Evolutionary conservation across 2,797 vertebrate genomes (phyloP).

Genomic region (Huso huso): DNA sequence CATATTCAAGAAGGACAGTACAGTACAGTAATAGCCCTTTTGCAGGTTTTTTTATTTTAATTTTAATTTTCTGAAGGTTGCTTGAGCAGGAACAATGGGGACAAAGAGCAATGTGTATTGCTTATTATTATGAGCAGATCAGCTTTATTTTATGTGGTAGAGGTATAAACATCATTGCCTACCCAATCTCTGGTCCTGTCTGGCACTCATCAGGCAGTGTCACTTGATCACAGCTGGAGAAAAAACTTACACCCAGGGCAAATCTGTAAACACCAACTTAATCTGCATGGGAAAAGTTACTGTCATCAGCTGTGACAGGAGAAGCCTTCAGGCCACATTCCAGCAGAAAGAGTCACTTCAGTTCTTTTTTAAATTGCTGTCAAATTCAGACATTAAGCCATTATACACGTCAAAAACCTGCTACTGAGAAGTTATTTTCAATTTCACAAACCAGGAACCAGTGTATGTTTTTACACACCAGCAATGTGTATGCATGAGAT

Average conservation of each 20-base stretch:
- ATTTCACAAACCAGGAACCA: conserved; percentile 11
- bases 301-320: conserved; percentile 79
- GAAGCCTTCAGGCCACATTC: conserved; percentile 74
- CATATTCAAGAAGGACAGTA: too few relatives aligned
- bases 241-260: conserved; percentile 76
- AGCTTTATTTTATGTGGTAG: conserved; percentile 33
- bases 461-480: conserved; percentile 25
- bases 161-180: conserved; percentile 56
- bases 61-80: too few relatives aligned
- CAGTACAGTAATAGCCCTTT: too few relatives aligned
- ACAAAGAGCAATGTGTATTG: too few relatives aligned
- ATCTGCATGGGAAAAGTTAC: conserved; percentile 88
- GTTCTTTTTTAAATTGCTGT: conserved; percentile 68
- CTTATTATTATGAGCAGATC: conserved; percentile 12
- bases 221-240: conserved; percentile 73
- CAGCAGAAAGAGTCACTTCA: conserved; percentile 63
- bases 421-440: conserved; percentile 52
- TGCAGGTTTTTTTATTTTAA: too few relatives aligned
- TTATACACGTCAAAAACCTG: conserved; percentile 78
- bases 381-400: conserved; percentile 71
- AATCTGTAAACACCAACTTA: conserved; percentile 93
- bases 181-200: conserved; percentile 62
- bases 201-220: conserved; percentile 70
- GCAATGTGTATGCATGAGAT: conserved; percentile 36
- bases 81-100: too few relatives aligned